phyloP scores from a whole-genome alignment of 2,113 vertebrate species.

The Ahaetulla prasina region DNA sequence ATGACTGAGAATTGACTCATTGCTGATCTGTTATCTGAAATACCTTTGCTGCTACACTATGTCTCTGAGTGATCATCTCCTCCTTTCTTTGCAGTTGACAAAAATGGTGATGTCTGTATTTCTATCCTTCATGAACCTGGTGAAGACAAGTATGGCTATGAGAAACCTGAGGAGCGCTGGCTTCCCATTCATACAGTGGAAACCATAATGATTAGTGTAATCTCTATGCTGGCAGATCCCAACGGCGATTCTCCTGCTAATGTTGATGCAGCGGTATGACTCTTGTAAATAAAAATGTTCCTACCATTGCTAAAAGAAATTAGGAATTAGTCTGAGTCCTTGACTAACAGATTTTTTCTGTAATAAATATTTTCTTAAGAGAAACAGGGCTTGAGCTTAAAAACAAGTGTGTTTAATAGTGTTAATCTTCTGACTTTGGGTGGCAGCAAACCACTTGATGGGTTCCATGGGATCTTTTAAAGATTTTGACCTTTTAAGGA shows the following conservation, averaged over 20 bases:
- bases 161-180: conserved; percentile 98
- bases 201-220: conserved; percentile 99
- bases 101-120: conserved; percentile 99
- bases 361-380: neutral
- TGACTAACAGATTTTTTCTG: neutral
- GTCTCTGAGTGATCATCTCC: conserved; percentile 38
- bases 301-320: neutral
- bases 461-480: neutral
- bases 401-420: neutral
- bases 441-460: neutral
- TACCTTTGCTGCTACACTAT: neutral
- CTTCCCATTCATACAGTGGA: conserved; percentile 98
- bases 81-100: conserved; percentile 84
- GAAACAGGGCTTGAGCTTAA: neutral
- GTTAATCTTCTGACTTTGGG: neutral
- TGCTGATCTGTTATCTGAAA: neutral
- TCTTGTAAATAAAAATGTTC: neutral
- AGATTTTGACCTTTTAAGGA: neutral
- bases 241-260: conserved; percentile 98
- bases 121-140: conserved; percentile 98
- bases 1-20: neutral
- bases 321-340: neutral
- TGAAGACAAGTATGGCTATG: conserved; percentile 98
- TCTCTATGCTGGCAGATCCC: conserved; percentile 99
- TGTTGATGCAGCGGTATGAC: conserved; percentile 95